Conservation (phyloP, 2,113 vertebrate species). For the Malaclemys terrapin region DNA sequence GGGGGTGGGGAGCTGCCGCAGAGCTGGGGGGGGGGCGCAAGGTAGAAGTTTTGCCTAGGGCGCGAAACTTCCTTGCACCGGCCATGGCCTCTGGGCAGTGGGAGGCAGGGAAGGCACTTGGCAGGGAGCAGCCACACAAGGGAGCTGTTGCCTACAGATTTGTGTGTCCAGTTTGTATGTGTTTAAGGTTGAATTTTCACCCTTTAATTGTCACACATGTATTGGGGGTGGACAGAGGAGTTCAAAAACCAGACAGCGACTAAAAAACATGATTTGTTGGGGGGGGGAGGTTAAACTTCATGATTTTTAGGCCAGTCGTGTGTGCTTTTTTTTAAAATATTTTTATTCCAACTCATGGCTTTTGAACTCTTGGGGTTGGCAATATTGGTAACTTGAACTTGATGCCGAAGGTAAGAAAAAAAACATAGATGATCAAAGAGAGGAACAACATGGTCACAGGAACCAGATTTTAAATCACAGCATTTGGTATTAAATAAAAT, state of each 20-base stretch:
- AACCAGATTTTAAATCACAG: neutral
- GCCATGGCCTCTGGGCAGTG: neutral
- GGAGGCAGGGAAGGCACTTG: neutral
- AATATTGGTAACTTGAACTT: neutral
- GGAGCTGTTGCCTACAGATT: neutral
- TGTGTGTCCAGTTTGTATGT: neutral
- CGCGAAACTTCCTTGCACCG: too few relatives aligned
- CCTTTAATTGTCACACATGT: neutral
- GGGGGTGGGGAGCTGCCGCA: too few relatives aligned
- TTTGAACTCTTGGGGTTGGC: slow-evolving; percentile 1
- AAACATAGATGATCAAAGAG: neutral
- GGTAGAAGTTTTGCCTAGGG: too few relatives aligned
- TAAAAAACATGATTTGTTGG: neutral
- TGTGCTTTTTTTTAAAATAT: neutral
- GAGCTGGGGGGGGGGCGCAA: too few relatives aligned
- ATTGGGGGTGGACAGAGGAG: neutral
- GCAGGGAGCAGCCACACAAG: neutral
- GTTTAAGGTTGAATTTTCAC: neutral
- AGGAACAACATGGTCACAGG: neutral
- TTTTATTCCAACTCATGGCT: neutral
- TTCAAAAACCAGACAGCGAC: neutral
- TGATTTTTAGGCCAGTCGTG: neutral
- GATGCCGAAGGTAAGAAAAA: neutral
- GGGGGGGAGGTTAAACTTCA: neutral
- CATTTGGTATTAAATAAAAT: neutral